Conservation (phyloP, 2,113 vertebrate species). For the Cyrtonyx montezumae region DNA sequence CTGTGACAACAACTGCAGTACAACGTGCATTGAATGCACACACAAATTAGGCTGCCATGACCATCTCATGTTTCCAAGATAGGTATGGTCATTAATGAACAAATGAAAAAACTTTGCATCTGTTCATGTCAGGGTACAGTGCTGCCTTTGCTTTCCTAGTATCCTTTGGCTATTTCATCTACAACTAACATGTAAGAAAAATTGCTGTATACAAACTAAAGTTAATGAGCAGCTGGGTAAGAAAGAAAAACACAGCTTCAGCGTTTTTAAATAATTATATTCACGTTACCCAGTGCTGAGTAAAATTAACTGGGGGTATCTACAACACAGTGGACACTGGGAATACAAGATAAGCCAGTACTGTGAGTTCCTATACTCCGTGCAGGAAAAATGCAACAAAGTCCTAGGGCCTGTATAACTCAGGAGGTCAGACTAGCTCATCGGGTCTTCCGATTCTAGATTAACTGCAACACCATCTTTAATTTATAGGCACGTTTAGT, state of each 20-base stretch:
- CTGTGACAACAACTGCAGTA: background rate
- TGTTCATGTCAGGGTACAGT: background rate
- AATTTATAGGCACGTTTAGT: constrained; percentile 45
- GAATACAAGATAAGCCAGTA: constrained; percentile 59
- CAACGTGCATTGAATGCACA: accelerated
- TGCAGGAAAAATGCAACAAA: background rate
- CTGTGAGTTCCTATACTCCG: background rate
- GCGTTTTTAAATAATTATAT: constrained; percentile 26
- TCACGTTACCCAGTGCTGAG: background rate
- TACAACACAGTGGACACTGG: constrained; percentile 27
- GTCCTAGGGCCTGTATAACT: constrained; percentile 31
- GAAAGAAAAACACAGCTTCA: background rate
- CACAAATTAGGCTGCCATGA: background rate
- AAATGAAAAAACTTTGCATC: background rate
- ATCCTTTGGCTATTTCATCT: constrained; percentile 20
- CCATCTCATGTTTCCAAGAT: background rate
- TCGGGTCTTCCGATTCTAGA: constrained; percentile 24
- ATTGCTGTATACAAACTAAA: constrained; percentile 1
- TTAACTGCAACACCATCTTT: constrained; percentile 33
- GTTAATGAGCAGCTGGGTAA: constrained; percentile 37
- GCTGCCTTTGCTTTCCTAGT: constrained; percentile 1
- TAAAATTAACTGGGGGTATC: constrained; percentile 35
- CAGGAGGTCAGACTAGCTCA: constrained; percentile 47
- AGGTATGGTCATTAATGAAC: background rate
- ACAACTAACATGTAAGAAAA: constrained; percentile 13